phyloP scores from a whole-genome alignment of 2,797 vertebrate genomes.

The Microchirus variegatus region DNA sequence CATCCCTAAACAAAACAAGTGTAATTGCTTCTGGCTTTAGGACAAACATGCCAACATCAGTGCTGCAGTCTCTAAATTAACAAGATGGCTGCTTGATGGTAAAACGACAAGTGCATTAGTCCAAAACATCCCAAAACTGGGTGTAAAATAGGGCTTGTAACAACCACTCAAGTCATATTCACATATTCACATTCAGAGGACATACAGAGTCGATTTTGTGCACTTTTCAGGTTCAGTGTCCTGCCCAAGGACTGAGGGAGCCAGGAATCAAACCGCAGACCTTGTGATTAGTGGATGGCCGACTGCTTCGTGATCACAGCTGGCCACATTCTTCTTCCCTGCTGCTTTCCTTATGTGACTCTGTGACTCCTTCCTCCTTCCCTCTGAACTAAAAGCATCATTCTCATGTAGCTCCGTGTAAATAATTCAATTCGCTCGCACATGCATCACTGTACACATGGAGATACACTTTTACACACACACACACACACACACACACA shows the following conservation, averaged over 20 bases:
- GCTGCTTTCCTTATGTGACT: too few relatives aligned
- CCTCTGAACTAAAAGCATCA: slow-evolving; percentile 21
- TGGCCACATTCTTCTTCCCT: slow-evolving; percentile 12
- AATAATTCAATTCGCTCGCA: slow-evolving; percentile 48
- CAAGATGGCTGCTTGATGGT: too few relatives aligned
- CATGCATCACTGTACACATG: slow-evolving; percentile 12
- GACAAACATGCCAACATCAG: too few relatives aligned
- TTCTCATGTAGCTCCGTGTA: slow-evolving; percentile 31
- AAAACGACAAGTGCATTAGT: too few relatives aligned
- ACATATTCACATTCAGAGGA: too few relatives aligned
- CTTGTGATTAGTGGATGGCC: neutral
- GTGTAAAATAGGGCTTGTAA: too few relatives aligned
- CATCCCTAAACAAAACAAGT: too few relatives aligned
- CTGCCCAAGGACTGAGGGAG: neutral
- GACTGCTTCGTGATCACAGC: neutral
- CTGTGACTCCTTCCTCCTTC: neutral
- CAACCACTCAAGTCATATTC: too few relatives aligned
- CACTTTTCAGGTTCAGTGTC: neutral
- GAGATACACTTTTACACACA: slow-evolving; percentile 16
- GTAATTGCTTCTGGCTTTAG: too few relatives aligned
- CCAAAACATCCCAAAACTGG: too few relatives aligned
- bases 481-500: slow-evolving; percentile 17
- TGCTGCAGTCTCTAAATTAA: too few relatives aligned
- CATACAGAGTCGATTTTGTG: too few relatives aligned
- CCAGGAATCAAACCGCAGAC: neutral